Evolutionary conservation across 2,888 invertebrate genomes (phyloP).

Genomic region (Colostygia pectinataria): DNA sequence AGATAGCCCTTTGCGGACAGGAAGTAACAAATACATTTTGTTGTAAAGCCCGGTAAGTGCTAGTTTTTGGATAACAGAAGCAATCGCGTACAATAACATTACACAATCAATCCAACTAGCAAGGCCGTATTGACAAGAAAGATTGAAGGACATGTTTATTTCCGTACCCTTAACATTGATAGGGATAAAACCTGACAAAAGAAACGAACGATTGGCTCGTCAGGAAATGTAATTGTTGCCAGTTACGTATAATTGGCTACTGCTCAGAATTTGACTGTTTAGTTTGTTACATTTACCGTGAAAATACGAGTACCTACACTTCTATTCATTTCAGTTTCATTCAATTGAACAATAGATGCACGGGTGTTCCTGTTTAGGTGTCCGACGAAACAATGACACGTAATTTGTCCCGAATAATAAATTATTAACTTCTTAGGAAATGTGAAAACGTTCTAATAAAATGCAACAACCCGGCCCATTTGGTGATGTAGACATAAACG

Average conservation of each 20-base stretch:
- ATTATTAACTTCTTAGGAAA: background rate
- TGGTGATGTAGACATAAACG: background rate
- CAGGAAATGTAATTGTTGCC: no score
- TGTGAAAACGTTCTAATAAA: no score
- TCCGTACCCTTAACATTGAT: background rate
- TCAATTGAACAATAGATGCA: conserved; percentile 5
- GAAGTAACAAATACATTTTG: background rate
- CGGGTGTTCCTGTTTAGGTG: conserved; percentile 4
- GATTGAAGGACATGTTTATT: conserved; percentile 2
- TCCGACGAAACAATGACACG: conserved; percentile 6
- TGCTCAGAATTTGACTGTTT: no score
- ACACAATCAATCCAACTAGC: conserved; percentile 1
- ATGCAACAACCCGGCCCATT: no score
- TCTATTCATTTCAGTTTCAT: conserved; percentile 9
- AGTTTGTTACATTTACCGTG: no score
- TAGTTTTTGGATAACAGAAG: conserved; percentile 5
- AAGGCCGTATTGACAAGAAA: background rate
- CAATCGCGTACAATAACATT: conserved; percentile 13
- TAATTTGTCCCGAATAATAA: background rate
- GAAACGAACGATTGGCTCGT: no score
- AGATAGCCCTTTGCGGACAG: no score
- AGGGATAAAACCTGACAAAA: no score
- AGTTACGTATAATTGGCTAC: no score
- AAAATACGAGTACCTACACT: background rate
- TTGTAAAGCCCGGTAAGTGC: background rate